These are phyloP conservation scores for Anoplopoma fimbria DNA, from an alignment of 2,113 vertebrate genomes.

Conservation along the genomic window DNA sequence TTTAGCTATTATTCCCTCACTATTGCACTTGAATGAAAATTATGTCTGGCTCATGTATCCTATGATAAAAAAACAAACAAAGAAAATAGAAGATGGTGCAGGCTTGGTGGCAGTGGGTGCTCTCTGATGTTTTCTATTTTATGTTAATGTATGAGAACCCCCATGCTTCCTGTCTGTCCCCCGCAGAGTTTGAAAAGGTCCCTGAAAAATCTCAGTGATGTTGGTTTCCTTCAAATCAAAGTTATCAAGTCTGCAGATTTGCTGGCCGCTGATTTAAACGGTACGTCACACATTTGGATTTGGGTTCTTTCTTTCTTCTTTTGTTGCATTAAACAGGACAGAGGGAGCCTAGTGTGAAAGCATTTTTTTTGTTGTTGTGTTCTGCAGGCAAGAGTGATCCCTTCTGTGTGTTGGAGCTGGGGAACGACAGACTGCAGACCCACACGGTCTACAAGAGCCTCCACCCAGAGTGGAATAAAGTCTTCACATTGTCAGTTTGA, in stretches of 20 bases:
- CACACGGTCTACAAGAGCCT: conserved; percentile 97
- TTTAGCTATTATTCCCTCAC: not conserved
- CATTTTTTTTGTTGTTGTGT: conserved; percentile 55
- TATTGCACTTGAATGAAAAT: not conserved
- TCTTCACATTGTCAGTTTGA: conserved; percentile 94
- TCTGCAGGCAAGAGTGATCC: conserved; percentile 95
- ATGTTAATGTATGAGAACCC: not conserved
- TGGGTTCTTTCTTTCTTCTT: not conserved
- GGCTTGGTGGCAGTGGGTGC: too few relatives aligned
- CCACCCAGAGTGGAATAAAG: conserved; percentile 96
- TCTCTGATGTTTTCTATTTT: not conserved
- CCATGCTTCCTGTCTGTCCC: conserved; percentile 7
- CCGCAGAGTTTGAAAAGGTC: conserved; percentile 88
- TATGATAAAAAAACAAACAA: not conserved
- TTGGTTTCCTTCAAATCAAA: conserved; percentile 96
- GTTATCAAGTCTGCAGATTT: conserved; percentile 91
- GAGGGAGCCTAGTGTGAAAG: not conserved
- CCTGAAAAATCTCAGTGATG: conserved; percentile 86
- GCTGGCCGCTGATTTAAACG: conserved; percentile 94
- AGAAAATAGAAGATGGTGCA: not conserved
- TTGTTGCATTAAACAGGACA: not conserved
- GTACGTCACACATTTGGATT: conserved; percentile 75
- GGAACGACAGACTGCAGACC: conserved; percentile 93
- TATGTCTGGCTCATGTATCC: not conserved
- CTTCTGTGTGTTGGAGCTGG: conserved; percentile 94